Evolutionary conservation across 2,888 invertebrate species (phyloP).

Genomic region (Drosophila affinis): DNA sequence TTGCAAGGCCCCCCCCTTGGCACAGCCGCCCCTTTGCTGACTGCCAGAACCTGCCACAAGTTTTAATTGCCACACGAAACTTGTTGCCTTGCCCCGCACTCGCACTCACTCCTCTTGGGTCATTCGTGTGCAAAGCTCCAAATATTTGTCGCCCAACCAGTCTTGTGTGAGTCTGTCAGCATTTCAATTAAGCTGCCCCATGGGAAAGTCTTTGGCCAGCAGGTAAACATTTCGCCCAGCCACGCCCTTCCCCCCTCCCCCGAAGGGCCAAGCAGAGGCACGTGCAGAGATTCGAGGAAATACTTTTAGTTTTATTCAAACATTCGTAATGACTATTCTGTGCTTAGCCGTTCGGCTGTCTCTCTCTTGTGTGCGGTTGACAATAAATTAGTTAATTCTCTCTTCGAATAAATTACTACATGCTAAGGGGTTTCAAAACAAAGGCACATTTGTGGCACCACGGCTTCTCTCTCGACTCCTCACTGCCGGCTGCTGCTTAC

Average conservation of each 20-base stretch:
- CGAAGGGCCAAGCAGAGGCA: not conserved
- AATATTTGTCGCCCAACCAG: conserved; percentile 49
- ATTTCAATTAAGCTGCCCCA: conserved; percentile 40
- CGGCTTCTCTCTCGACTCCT: conserved; percentile 22
- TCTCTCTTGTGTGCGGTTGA: conserved; percentile 10
- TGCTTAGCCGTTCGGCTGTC: conserved; percentile 31
- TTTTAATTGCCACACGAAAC: conserved; percentile 61
- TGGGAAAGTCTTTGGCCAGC: conserved; percentile 38
- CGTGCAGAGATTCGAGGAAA: conserved; percentile 44
- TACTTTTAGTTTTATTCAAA: conserved; percentile 62
- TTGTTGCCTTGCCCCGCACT: conserved; percentile 40
- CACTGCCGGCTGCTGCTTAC: conserved; percentile 13
- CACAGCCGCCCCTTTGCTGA: no score
- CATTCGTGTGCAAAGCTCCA: conserved; percentile 38
- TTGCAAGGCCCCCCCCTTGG: not conserved
- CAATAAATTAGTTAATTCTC: conserved; percentile 55
- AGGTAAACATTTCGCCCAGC: conserved; percentile 16
- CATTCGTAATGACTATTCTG: conserved; percentile 59
- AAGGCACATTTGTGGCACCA: conserved; percentile 77
- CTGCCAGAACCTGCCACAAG: conserved; percentile 48
- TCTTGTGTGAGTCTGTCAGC: conserved; percentile 25
- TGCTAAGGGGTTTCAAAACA: conserved; percentile 70
- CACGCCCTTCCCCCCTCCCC: not conserved
- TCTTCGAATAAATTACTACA: conserved; percentile 80
- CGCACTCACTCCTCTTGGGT: conserved; percentile 13